phyloP scores from a whole-genome alignment of 2,113 vertebrate genomes.

The Paracanthobrama guichenoti region DNA sequence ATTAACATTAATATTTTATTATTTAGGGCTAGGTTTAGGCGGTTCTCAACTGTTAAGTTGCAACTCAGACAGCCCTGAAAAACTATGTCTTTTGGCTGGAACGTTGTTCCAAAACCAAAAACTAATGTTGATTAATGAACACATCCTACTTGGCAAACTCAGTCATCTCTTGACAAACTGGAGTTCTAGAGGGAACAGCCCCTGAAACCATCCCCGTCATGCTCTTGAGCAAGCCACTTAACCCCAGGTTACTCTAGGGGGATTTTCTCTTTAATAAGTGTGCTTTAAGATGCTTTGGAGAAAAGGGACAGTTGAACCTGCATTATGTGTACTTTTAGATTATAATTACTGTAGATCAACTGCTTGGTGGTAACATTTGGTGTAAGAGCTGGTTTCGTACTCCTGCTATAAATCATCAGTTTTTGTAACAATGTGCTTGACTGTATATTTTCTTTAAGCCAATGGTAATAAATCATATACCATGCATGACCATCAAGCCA shows the following conservation, averaged over 20 bases:
- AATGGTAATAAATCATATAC: neutral
- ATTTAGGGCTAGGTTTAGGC: neutral
- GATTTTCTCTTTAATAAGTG: neutral
- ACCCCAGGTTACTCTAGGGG: neutral
- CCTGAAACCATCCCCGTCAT: neutral
- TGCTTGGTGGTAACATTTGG: constrained; percentile 2
- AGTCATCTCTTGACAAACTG: neutral
- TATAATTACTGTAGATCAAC: constrained; percentile 34
- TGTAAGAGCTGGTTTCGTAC: constrained; percentile 14
- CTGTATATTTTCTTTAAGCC: constrained; percentile 18
- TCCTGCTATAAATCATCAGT: constrained; percentile 1
- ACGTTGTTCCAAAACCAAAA: neutral
- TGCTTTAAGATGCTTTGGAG: neutral
- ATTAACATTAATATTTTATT: too few species aligned
- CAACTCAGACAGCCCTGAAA: neutral
- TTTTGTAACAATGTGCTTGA: constrained; percentile 13
- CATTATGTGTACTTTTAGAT: neutral
- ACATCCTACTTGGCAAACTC: neutral
- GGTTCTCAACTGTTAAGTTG: neutral
- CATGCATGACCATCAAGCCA: neutral
- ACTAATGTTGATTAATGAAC: neutral
- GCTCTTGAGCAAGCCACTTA: constrained; percentile 18
- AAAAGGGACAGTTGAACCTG: constrained; percentile 13
- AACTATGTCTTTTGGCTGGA: neutral
- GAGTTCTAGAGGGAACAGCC: neutral